These are phyloP conservation scores for Leptinotarsa tumamoca DNA, from an alignment of 2,888 invertebrate genomes.

Conservation along the genomic window DNA sequence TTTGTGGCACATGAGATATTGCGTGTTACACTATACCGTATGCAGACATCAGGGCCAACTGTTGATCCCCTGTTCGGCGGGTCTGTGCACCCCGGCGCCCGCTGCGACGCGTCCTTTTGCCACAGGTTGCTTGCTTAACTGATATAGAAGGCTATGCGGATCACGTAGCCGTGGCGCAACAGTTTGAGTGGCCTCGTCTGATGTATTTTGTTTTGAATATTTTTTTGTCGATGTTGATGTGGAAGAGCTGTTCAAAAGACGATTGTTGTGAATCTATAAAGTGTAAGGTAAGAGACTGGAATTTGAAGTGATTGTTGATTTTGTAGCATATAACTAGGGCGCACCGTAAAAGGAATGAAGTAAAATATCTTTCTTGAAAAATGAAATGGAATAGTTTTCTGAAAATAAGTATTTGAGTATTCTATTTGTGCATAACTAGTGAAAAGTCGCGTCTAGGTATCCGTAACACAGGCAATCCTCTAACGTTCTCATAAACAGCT, in stretches of 20 bases:
- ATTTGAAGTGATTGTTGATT: too few relatives aligned
- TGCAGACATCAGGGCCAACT: conserved; percentile 22
- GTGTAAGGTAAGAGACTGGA: background rate
- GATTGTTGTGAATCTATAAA: background rate
- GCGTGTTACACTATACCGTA: conserved; percentile 14
- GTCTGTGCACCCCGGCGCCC: conserved; percentile 5
- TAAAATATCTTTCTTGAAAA: too few relatives aligned
- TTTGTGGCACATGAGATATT: conserved; percentile 23
- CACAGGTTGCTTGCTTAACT: conserved; percentile 24
- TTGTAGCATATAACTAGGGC: too few relatives aligned
- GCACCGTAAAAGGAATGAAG: too few relatives aligned
- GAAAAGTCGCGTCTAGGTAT: too few relatives aligned
- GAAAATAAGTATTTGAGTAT: too few relatives aligned
- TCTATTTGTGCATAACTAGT: too few relatives aligned
- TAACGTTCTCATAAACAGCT: too few relatives aligned
- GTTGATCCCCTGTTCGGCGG: conserved; percentile 15
- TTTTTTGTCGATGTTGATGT: background rate
- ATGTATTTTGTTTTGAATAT: too few relatives aligned
- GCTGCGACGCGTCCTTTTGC: conserved; percentile 5
- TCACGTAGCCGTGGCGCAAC: conserved; percentile 14
- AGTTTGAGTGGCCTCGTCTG: conserved; percentile 11
- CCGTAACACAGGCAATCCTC: too few relatives aligned
- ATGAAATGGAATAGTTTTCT: too few relatives aligned
- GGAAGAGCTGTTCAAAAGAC: background rate
- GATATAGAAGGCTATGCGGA: conserved; percentile 21